These are phyloP conservation scores for Mesembrinibis cayennensis DNA, from an alignment of 2,113 vertebrate species.

Conservation along the genomic window DNA sequence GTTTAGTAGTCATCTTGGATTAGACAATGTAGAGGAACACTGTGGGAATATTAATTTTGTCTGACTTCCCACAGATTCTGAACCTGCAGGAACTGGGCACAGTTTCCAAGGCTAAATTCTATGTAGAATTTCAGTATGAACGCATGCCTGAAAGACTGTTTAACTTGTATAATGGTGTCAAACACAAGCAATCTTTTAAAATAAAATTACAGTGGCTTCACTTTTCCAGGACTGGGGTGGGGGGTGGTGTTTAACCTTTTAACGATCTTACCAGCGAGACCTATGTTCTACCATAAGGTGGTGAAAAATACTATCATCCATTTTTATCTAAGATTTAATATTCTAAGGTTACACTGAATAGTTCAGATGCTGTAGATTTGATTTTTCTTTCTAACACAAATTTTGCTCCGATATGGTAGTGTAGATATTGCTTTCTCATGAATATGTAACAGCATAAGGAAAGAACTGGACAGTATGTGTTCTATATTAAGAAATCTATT, in stretches of 20 bases:
- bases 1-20: constrained; percentile 19
- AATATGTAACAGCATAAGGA: constrained; percentile 38
- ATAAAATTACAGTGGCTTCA: background rate
- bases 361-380: background rate
- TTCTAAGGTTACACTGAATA: background rate
- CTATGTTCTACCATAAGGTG: background rate
- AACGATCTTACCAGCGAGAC: background rate
- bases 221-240: background rate
- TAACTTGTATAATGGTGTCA: background rate
- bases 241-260: background rate
- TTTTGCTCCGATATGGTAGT: background rate
- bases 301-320: background rate
- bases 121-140: background rate
- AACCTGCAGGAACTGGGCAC: background rate
- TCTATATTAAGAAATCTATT: constrained; percentile 44
- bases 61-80: background rate
- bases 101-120: constrained; percentile 4
- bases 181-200: background rate
- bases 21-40: background rate
- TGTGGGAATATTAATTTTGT: constrained; percentile 34
- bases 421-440: background rate
- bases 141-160: background rate
- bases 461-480: constrained; percentile 1
- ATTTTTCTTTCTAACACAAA: background rate
- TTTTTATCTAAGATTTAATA: background rate